Evolutionary conservation across 2,797 vertebrate species (phyloP).

Genomic region (Sebastes steindachneri): DNA sequence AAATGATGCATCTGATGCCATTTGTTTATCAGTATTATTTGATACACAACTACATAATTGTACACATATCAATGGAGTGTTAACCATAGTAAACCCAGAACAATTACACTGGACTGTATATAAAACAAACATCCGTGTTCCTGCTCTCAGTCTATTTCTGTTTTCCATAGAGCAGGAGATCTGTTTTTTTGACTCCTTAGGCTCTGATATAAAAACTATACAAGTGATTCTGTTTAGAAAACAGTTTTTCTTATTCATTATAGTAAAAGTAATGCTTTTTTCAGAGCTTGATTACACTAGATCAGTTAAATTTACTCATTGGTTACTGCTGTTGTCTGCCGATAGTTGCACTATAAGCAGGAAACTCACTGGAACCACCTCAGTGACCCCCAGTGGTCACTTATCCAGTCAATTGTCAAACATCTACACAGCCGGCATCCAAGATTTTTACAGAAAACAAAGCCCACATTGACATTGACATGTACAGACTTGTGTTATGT

Average conservation of each 20-base stretch:
- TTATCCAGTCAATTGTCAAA: conserved; percentile 8
- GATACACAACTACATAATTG: not conserved
- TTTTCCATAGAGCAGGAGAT: not conserved
- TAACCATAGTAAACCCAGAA: not conserved
- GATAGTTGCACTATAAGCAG: not conserved
- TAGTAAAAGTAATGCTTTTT: not conserved
- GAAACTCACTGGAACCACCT: conserved; percentile 28
- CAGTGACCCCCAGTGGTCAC: conserved; percentile 60
- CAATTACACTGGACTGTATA: not conserved
- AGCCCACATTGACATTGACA: not conserved
- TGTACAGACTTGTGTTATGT: accelerated
- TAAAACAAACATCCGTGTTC: not conserved
- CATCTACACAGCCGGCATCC: not conserved
- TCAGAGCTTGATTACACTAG: not conserved
- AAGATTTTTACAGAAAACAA: not conserved
- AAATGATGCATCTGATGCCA: not conserved
- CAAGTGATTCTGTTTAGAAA: not conserved
- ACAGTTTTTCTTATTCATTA: not conserved
- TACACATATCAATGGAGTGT: not conserved
- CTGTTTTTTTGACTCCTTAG: not conserved
- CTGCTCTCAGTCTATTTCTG: not conserved
- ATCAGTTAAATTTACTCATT: not conserved
- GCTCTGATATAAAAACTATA: not conserved
- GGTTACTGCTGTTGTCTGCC: not conserved
- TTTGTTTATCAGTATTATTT: not conserved